A percentile compares a stretch with the other conserved stretches of the same genome.
Evolutionary conservation across 2,113 vertebrate species (phyloP).

Genomic region (Pithys albifrons): DNA sequence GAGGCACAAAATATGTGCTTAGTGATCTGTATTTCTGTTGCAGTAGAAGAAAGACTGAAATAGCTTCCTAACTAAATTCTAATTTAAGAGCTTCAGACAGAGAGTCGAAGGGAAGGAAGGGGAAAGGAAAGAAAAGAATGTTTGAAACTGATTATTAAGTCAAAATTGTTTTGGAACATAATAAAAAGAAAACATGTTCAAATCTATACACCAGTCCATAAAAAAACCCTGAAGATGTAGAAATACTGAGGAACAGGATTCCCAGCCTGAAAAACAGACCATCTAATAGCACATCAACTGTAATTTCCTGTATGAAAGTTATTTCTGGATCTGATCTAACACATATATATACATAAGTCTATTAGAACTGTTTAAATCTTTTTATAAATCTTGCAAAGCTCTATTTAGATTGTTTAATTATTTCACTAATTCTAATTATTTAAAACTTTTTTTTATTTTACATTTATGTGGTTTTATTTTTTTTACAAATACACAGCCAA

Average conservation of each 20-base stretch:
- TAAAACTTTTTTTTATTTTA: neutral
- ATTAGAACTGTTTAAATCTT: neutral
- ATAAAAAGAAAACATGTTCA: neutral
- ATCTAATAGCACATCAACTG: neutral
- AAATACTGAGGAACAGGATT: neutral
- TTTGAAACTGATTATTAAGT: neutral
- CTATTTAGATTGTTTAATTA: neutral
- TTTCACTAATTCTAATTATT: neutral
- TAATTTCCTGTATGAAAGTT: neutral
- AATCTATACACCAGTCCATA: neutral
- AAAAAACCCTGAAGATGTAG: neutral
- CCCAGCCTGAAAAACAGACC: neutral
- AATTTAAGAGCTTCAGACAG: neutral
- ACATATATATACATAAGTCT: neutral
- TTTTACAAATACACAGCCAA: neutral
- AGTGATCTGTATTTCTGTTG: neutral
- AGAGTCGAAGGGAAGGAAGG: neutral
- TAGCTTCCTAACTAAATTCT: neutral
- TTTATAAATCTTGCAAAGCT: neutral
- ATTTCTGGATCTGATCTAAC: neutral
- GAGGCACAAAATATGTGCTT: neutral
- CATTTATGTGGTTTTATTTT: fast-evolving
- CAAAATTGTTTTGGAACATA: neutral
- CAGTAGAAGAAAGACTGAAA: neutral
- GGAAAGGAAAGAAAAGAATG: neutral